A percentile compares a stretch with the other conserved stretches of the same genome.
Evolutionary conservation across 2,888 invertebrate species (phyloP).

Genomic region (Aphidius colemani): DNA sequence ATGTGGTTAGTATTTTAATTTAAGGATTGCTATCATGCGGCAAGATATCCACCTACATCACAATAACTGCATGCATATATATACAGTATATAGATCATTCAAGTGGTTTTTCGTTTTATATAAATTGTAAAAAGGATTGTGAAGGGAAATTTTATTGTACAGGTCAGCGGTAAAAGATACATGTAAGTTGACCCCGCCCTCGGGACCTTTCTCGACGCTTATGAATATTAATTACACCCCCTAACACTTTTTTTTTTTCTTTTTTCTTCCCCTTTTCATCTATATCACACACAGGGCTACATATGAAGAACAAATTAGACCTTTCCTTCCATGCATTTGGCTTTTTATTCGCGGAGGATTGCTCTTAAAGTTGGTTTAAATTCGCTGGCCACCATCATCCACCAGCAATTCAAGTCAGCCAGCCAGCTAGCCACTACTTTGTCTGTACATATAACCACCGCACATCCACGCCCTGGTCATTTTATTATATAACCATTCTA

Average conservation of each 20-base stretch:
- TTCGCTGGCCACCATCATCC: slow-evolving; percentile 31
- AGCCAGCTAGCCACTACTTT: slow-evolving; percentile 20
- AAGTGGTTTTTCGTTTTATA: too few relatives aligned
- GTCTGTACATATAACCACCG: background rate
- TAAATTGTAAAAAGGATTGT: slow-evolving; percentile 22
- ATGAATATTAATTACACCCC: slow-evolving; percentile 60
- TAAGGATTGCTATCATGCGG: too few relatives aligned
- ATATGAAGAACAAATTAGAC: slow-evolving; percentile 59
- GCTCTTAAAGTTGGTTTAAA: slow-evolving; percentile 39
- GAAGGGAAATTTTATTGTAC: slow-evolving; percentile 31
- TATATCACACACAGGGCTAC: slow-evolving; percentile 8
- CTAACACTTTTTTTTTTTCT: slow-evolving; percentile 19
- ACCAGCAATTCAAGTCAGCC: slow-evolving; percentile 21
- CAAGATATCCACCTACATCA: too few relatives aligned
- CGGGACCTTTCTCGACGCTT: slow-evolving; percentile 60
- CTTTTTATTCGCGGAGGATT: slow-evolving; percentile 53
- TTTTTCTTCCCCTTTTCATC: slow-evolving; percentile 31
- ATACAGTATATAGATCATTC: too few relatives aligned
- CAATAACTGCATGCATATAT: too few relatives aligned
- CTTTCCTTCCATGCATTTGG: slow-evolving; percentile 60
- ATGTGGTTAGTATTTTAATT: too few relatives aligned
- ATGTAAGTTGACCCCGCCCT: slow-evolving; percentile 61
- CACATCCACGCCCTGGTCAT: slow-evolving; percentile 22
- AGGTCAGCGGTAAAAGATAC: slow-evolving; percentile 60
- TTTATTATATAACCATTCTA: slow-evolving; percentile 18